Evolutionary conservation across 2,888 invertebrate species (phyloP).

Genomic region (Lithodes maja): DNA sequence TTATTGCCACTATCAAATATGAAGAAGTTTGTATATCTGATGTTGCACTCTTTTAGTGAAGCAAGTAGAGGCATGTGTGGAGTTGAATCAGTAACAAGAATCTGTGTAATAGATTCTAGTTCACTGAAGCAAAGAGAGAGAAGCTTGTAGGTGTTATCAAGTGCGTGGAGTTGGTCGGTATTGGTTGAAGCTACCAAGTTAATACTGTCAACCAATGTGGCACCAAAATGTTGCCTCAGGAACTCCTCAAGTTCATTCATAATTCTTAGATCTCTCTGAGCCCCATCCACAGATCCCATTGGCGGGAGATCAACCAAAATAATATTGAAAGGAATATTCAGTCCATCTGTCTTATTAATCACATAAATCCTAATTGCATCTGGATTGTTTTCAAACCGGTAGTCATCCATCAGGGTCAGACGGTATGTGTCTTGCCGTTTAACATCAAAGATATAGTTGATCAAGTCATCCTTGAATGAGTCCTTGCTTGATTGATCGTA

Average conservation of each 20-base stretch:
- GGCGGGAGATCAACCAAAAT: slow-evolving; percentile 35
- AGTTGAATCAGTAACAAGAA: slow-evolving; percentile 36
- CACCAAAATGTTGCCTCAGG: slow-evolving; percentile 21
- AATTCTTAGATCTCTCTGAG: slow-evolving; percentile 29
- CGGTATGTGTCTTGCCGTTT: slow-evolving; percentile 31
- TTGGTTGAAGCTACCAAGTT: slow-evolving; percentile 18
- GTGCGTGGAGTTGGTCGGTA: slow-evolving; percentile 13
- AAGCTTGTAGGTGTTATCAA: slow-evolving; percentile 41
- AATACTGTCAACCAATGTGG: slow-evolving; percentile 20
- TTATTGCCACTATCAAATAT: slow-evolving; percentile 20
- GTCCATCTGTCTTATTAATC: slow-evolving; percentile 14
- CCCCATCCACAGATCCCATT: slow-evolving; percentile 11
- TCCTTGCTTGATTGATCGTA: slow-evolving; percentile 16
- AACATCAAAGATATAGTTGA: slow-evolving; percentile 42
- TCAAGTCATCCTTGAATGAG: slow-evolving; percentile 38
- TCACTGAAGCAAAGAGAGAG: slow-evolving; percentile 28
- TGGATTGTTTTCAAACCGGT: neutral
- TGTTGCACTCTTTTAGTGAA: slow-evolving; percentile 40
- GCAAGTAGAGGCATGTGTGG: slow-evolving; percentile 30
- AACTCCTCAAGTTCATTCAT: slow-evolving; percentile 25
- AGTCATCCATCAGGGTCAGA: slow-evolving; percentile 20
- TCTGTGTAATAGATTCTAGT: slow-evolving; percentile 34
- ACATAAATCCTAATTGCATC: slow-evolving; percentile 15
- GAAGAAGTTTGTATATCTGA: slow-evolving; percentile 38
- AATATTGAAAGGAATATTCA: slow-evolving; percentile 31